These are phyloP conservation scores for Autographa gamma DNA, from an alignment of 2,888 invertebrate species.

Conservation along the genomic window DNA sequence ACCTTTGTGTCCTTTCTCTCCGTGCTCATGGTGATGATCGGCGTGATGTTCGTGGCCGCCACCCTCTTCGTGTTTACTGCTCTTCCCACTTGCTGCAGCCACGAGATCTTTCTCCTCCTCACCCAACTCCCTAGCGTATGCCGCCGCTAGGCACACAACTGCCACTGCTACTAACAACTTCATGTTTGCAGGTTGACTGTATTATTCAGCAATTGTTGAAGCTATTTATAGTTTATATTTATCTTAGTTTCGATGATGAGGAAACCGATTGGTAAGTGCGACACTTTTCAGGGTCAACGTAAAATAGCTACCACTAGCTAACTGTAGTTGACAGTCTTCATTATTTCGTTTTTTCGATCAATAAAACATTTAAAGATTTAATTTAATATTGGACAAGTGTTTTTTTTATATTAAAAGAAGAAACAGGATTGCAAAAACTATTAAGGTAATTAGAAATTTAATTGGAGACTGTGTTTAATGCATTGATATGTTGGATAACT, in stretches of 20 bases:
- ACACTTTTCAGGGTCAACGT: conserved; percentile 50
- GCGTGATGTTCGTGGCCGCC: conserved; percentile 81
- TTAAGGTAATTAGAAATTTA: not conserved
- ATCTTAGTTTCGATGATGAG: conserved; percentile 70
- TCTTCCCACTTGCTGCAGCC: conserved; percentile 78
- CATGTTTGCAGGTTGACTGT: conserved; percentile 78
- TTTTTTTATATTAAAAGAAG: not conserved
- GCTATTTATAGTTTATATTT: conserved; percentile 76
- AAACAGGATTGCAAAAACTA: not conserved
- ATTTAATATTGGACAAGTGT: not conserved
- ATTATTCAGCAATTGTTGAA: conserved; percentile 61
- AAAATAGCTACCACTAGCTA: conserved; percentile 36
- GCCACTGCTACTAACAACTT: conserved; percentile 77
- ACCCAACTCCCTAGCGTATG: conserved; percentile 74
- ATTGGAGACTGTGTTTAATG: not conserved
- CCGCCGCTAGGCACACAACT: conserved; percentile 79
- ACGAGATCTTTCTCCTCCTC: conserved; percentile 81
- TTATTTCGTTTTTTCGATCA: conserved; percentile 28
- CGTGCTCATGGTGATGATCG: conserved; percentile 82
- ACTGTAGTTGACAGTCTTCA: conserved; percentile 32
- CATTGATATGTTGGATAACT: not conserved
- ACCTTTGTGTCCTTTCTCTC: conserved; percentile 80
- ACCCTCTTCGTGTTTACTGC: conserved; percentile 77
- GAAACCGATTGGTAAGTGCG: conserved; percentile 73
- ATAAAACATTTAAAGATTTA: conserved; percentile 5